phyloP scores from a whole-genome alignment of 2,888 invertebrate species.

The Hipparchia semele region DNA sequence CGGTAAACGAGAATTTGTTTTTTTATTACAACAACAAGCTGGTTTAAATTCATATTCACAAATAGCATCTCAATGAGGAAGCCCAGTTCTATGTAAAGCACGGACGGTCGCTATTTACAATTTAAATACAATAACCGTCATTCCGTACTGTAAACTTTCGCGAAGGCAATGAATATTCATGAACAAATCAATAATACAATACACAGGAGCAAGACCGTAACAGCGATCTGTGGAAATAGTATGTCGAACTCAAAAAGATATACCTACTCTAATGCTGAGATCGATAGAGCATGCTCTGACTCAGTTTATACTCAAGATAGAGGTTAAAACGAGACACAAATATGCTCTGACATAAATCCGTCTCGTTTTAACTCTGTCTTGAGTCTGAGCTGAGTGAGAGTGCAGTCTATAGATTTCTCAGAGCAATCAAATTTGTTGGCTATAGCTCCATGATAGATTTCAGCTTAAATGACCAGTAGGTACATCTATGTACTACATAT shows the following conservation, averaged over 20 bases:
- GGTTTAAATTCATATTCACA: slow-evolving; percentile 2
- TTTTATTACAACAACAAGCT: not conserved
- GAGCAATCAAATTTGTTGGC: too few species aligned
- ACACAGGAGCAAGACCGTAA: not conserved
- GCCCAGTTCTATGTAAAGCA: slow-evolving; percentile 14
- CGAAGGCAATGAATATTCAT: slow-evolving; percentile 12
- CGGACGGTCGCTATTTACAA: slow-evolving; percentile 14
- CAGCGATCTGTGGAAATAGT: not conserved
- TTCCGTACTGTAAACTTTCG: slow-evolving; percentile 18
- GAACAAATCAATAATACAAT: slow-evolving; percentile 9
- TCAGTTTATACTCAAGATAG: too few species aligned
- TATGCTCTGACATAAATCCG: too few species aligned
- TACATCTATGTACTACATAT: too few species aligned
- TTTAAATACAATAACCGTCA: slow-evolving; percentile 16
- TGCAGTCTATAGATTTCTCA: too few species aligned
- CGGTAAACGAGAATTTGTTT: not conserved
- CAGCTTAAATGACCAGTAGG: too few species aligned
- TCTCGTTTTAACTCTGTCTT: too few species aligned
- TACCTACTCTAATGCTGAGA: too few species aligned
- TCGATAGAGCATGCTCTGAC: too few species aligned
- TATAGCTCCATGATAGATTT: too few species aligned
- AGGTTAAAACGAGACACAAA: too few species aligned
- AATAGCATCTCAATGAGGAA: slow-evolving; percentile 12
- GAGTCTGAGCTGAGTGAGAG: too few species aligned
- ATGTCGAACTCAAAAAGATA: not conserved